Conservation (phyloP, 2,113 vertebrate species). For the Synchiropus splendidus region DNA sequence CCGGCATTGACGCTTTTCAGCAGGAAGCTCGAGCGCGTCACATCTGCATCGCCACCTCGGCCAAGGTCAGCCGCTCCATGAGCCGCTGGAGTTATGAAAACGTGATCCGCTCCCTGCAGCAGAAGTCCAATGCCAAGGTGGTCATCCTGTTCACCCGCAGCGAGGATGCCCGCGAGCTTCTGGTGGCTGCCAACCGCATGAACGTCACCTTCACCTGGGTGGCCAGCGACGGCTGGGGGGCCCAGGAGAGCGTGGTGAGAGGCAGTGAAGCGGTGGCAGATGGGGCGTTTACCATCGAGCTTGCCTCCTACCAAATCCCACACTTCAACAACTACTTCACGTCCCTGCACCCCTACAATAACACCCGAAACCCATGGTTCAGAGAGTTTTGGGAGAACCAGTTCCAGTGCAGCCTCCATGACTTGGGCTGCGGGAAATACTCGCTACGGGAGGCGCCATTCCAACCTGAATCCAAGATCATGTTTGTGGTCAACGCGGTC, state of each 20-base stretch:
- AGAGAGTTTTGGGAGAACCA: constrained; percentile 96
- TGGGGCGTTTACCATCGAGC: constrained; percentile 92
- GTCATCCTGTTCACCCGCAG: constrained; percentile 91
- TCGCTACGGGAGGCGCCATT: constrained; percentile 77
- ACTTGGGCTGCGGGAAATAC: constrained; percentile 73
- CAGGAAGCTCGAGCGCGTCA: constrained; percentile 90
- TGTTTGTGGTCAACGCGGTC: constrained; percentile 92
- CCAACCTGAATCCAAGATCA: constrained; percentile 96
- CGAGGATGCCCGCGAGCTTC: constrained; percentile 86
- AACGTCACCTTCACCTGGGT: constrained; percentile 92
- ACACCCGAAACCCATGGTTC: constrained; percentile 94
- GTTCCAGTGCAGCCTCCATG: constrained; percentile 83
- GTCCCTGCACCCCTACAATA: constrained; percentile 81
- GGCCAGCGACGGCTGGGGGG: constrained; percentile 96
- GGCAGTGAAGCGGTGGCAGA: constrained; percentile 85
- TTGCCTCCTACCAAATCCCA: constrained; percentile 83
- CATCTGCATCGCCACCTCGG: constrained; percentile 95
- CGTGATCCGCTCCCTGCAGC: constrained; percentile 83
- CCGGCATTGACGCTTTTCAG: constrained; percentile 93
- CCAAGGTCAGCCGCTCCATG: constrained; percentile 96
- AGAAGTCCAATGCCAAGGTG: constrained; percentile 90
- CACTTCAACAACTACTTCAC: constrained; percentile 88
- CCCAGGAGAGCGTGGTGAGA: constrained; percentile 87
- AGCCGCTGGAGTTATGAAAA: constrained; percentile 81
- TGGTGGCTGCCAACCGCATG: constrained; percentile 82